These are phyloP conservation scores for Cotesia vestalis DNA, from an alignment of 1,140 invertebrate genomes.

Conservation along the genomic window DNA sequence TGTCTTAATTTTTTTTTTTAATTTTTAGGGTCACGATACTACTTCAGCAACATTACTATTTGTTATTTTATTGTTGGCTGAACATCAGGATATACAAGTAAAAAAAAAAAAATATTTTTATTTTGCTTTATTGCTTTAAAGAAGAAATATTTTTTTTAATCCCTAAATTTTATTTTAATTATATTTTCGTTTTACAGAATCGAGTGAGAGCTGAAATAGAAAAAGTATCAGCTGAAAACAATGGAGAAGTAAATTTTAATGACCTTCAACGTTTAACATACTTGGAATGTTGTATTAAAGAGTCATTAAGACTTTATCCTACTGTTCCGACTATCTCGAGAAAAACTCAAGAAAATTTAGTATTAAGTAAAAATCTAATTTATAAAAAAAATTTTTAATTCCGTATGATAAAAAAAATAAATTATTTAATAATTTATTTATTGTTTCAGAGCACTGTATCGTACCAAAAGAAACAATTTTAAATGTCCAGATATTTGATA, in stretches of 20 bases:
- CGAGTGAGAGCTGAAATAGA: slow-evolving; percentile 43
- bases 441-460: slow-evolving; percentile 40
- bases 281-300: slow-evolving; percentile 62
- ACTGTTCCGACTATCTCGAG: slow-evolving; percentile 71
- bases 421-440: not conserved
- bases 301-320: slow-evolving; percentile 70
- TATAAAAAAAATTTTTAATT: no score
- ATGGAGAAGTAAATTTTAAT: slow-evolving; percentile 35
- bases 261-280: slow-evolving; percentile 39
- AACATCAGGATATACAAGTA: slow-evolving; percentile 72
- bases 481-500: slow-evolving; percentile 63
- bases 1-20: not conserved
- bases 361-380: slow-evolving; percentile 49
- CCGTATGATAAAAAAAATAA: no score
- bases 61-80: slow-evolving; percentile 70
- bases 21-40: slow-evolving; percentile 73
- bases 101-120: not conserved
- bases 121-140: no score
- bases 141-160: no score
- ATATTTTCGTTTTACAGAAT: slow-evolving; percentile 14
- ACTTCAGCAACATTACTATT: slow-evolving; percentile 72
- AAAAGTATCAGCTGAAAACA: slow-evolving; percentile 30
- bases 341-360: slow-evolving; percentile 57
- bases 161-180: no score
- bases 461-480: slow-evolving; percentile 62